Evolutionary conservation across 2,797 vertebrate genomes (phyloP).

Genomic region (Gobio occitaniae): DNA sequence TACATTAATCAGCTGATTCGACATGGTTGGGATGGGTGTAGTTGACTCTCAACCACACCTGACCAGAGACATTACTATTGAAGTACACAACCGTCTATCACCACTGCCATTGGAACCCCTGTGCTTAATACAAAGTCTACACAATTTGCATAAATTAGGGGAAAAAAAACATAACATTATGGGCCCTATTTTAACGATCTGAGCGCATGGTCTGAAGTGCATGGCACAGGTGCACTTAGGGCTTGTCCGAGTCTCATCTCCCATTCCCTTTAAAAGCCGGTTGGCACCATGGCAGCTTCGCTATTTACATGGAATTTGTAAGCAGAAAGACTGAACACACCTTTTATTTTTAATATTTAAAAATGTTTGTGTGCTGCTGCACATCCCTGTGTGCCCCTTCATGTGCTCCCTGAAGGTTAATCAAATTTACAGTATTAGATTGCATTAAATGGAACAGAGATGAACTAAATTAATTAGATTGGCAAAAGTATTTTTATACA

Average conservation of each 20-base stretch:
- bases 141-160: not conserved
- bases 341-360: too few species aligned
- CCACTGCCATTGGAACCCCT: not conserved
- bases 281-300: too few species aligned
- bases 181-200: too few species aligned
- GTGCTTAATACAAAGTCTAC: not conserved
- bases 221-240: too few species aligned
- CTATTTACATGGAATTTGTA: too few species aligned
- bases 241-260: too few species aligned
- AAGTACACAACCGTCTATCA: not conserved
- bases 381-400: not conserved
- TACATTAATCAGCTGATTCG: constrained; percentile 33
- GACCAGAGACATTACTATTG: not conserved
- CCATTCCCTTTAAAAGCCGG: too few species aligned
- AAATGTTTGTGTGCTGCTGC: too few species aligned
- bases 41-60: not conserved
- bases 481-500: constrained; percentile 1
- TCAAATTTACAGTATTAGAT: constrained; percentile 30
- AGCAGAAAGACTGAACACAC: too few species aligned
- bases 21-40: not conserved
- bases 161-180: not conserved
- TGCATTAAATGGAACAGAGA: constrained; percentile 30
- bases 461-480: constrained; percentile 31
- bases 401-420: constrained; percentile 24
- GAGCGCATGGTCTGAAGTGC: too few species aligned